Conservation (phyloP, 2,113 vertebrate species). For the Pseudorectes ferrugineus region DNA sequence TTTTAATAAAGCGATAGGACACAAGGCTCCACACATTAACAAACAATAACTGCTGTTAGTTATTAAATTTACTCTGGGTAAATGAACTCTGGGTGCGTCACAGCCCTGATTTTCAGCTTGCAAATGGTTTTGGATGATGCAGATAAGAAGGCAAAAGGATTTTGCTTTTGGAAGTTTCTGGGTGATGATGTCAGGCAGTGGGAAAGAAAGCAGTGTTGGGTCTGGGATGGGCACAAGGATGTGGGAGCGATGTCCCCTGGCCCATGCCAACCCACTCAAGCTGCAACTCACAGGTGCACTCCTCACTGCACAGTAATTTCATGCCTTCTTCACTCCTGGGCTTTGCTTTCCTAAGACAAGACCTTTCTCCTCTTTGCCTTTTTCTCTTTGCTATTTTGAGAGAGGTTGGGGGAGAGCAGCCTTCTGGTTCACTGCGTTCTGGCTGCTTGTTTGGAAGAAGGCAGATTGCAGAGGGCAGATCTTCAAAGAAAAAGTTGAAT, state of each 20-base stretch:
- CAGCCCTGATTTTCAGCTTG: neutral
- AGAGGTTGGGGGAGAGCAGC: neutral
- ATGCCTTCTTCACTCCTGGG: neutral
- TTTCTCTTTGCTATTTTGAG: neutral
- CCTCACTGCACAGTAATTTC: neutral
- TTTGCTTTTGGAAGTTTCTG: neutral
- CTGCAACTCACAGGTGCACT: fast-evolving
- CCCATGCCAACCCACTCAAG: neutral
- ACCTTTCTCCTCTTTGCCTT: neutral
- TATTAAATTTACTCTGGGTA: neutral
- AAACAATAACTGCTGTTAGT: neutral
- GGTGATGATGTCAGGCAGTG: neutral
- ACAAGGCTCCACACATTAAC: neutral
- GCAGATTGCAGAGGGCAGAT: neutral
- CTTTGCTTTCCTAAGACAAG: neutral
- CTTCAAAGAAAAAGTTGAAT: neutral
- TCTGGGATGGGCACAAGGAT: neutral
- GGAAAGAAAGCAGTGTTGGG: neutral
- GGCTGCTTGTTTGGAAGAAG: neutral
- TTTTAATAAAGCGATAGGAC: neutral
- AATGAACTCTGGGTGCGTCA: neutral
- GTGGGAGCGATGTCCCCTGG: fast-evolving
- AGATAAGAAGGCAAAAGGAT: neutral
- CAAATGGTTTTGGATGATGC: neutral
- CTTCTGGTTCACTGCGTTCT: neutral